Evolutionary conservation across 1,140 invertebrate species (phyloP).

Genomic region (Tribolium castaneum): DNA sequence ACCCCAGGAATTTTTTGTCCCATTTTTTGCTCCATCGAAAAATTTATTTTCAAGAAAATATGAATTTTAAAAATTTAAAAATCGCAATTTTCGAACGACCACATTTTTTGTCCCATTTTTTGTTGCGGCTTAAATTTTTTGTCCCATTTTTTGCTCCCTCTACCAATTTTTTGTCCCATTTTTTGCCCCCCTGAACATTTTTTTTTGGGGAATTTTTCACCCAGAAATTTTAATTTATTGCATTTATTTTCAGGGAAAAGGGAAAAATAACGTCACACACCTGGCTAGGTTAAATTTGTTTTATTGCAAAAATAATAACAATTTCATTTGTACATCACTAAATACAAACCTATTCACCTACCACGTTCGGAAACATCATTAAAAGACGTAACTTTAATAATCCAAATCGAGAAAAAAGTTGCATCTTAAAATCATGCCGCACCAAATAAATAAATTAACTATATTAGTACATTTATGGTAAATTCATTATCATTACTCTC

Average conservation of each 20-base stretch:
- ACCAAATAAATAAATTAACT: slow-evolving; percentile 5
- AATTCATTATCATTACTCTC: background rate
- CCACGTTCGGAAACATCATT: background rate
- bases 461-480: background rate
- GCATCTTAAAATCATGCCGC: background rate
- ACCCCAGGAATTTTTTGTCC: no score
- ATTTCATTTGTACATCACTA: slow-evolving; percentile 21
- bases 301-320: slow-evolving; percentile 22
- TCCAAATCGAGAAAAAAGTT: background rate
- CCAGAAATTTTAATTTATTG: no score
- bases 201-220: no score
- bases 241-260: background rate
- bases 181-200: no score
- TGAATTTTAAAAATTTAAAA: no score
- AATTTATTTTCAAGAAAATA: no score
- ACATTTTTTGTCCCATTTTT: no score
- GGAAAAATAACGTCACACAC: background rate
- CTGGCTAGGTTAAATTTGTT: background rate
- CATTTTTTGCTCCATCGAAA: no score
- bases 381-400: background rate
- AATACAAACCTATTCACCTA: slow-evolving; percentile 11
- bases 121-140: no score
- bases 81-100: no score
- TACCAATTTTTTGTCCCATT: no score
- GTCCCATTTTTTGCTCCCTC: no score